A percentile compares a stretch with the other conserved stretches of the same genome.
These are phyloP conservation scores for Diplosoma virens DNA, from an alignment of 23 tunicate species.

Conservation along the genomic window DNA sequence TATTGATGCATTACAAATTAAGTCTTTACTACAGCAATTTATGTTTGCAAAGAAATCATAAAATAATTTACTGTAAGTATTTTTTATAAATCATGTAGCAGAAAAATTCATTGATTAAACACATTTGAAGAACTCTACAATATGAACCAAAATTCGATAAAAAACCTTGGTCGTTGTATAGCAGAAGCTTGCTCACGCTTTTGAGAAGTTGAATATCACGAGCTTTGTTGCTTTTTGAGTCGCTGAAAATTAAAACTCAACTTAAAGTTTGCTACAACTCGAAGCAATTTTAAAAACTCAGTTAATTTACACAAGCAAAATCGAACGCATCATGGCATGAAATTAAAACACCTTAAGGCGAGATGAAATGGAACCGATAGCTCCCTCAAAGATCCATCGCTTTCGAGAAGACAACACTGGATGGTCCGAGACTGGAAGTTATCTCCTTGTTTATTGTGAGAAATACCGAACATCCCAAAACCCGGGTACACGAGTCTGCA, in stretches of 20 bases:
- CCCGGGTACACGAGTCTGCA: slow-evolving; percentile 66
- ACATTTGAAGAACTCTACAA: too few relatives aligned
- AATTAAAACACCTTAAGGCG: slow-evolving; percentile 60
- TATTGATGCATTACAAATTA: too few relatives aligned
- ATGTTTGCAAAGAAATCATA: too few relatives aligned
- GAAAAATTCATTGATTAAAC: too few relatives aligned
- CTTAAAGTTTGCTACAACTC: too few relatives aligned
- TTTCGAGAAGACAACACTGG: slow-evolving; percentile 72
- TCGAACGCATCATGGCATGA: neutral
- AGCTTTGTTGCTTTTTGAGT: slow-evolving; percentile 80
- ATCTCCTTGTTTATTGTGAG: neutral
- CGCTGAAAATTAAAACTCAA: slow-evolving; percentile 50
- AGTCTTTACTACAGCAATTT: too few relatives aligned
- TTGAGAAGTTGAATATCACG: slow-evolving; percentile 81
- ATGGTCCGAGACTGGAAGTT: neutral
- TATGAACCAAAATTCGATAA: too few relatives aligned
- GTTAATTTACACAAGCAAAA: neutral
- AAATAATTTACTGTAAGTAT: too few relatives aligned
- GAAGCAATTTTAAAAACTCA: neutral
- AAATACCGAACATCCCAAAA: slow-evolving; percentile 58
- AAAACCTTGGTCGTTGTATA: too few relatives aligned
- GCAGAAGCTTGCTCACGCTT: slow-evolving; percentile 57
- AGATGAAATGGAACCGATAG: slow-evolving; percentile 83
- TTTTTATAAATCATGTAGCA: too few relatives aligned
- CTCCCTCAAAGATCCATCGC: slow-evolving; percentile 48